Conservation (phyloP, 2,113 vertebrate genomes). For the Microcebus lehilahytsara region DNA sequence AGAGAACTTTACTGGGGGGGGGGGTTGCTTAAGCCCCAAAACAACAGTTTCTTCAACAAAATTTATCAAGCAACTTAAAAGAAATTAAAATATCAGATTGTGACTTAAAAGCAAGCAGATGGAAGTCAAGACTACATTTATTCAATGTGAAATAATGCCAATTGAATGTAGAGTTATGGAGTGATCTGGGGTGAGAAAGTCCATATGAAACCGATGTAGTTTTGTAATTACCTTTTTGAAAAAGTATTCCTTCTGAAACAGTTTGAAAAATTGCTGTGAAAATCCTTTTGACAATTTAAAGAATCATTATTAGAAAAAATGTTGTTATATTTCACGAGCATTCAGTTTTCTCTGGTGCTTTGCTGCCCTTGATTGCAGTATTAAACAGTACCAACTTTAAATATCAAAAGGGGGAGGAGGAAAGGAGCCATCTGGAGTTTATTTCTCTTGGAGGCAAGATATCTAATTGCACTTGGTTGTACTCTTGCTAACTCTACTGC, state of each 20-base stretch:
- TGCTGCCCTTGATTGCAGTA: constrained; percentile 26
- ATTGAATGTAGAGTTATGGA: constrained; percentile 4
- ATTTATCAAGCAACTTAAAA: background rate
- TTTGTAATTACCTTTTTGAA: constrained; percentile 39
- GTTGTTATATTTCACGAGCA: background rate
- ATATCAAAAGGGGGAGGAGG: constrained; percentile 22
- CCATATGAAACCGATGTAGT: background rate
- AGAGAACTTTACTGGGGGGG: background rate
- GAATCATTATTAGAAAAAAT: background rate
- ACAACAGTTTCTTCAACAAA: background rate
- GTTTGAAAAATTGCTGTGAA: constrained; percentile 29
- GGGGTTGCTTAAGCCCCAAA: background rate
- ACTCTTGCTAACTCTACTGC: background rate
- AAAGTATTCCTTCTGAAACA: constrained; percentile 17
- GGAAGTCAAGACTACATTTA: constrained; percentile 1
- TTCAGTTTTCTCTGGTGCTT: constrained; percentile 32
- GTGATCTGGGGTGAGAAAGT: background rate
- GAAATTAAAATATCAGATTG: background rate
- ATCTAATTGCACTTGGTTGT: constrained; percentile 31
- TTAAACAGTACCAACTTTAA: constrained; percentile 42
- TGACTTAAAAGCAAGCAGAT: constrained; percentile 28
- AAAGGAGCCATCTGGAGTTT: constrained; percentile 34
- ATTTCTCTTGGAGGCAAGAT: constrained; percentile 52
- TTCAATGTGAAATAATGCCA: constrained; percentile 16
- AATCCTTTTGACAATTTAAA: constrained; percentile 53